These are phyloP conservation scores for Thermophis baileyi DNA, from an alignment of 2,113 vertebrate species.

Conservation along the genomic window DNA sequence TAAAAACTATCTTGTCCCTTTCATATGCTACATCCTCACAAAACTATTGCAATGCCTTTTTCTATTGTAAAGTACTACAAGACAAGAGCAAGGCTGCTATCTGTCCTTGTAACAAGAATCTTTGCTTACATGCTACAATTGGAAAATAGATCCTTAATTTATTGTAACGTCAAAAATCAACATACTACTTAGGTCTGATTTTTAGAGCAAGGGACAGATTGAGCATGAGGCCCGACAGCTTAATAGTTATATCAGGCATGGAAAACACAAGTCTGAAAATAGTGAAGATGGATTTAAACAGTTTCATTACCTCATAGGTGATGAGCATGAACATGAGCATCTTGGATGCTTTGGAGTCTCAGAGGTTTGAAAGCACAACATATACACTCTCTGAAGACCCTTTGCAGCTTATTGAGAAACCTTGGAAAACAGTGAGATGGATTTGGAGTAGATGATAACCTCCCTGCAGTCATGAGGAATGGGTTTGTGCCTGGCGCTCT, in stretches of 20 bases:
- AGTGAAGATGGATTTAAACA: background rate
- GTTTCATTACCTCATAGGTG: background rate
- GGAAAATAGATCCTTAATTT: constrained; percentile 14
- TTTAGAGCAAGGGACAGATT: constrained; percentile 44
- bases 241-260: constrained; percentile 30
- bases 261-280: background rate
- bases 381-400: background rate
- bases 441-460: background rate
- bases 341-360: background rate
- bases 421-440: too few species aligned
- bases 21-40: background rate
- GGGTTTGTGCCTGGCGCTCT: background rate
- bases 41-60: accelerated
- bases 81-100: background rate
- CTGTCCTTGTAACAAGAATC: background rate
- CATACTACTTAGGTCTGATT: constrained; percentile 11
- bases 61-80: background rate
- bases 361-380: background rate
- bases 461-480: background rate
- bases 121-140: background rate
- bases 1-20: background rate
- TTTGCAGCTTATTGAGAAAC: background rate
- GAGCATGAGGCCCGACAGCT: constrained; percentile 43
- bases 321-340: background rate
- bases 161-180: background rate